Conservation (phyloP, 2,113 vertebrate species). For the Pseudorasbora parva region DNA sequence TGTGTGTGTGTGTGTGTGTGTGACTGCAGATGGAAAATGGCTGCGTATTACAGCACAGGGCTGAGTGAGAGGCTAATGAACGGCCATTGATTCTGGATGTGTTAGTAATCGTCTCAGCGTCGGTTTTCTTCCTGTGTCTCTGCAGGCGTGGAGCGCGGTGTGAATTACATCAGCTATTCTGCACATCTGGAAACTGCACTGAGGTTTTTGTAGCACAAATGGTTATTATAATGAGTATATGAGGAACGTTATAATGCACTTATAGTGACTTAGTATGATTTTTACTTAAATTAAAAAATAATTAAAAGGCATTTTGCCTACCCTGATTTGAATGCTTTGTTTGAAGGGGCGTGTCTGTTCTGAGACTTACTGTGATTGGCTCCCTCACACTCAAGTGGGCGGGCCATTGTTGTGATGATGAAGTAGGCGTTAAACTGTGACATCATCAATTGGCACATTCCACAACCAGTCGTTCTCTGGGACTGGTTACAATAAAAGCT, state of each 20-base stretch:
- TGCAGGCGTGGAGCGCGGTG: not conserved
- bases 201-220: not conserved
- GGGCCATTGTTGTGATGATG: too few relatives aligned
- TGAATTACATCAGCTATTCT: not conserved
- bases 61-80: constrained; percentile 18
- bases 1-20: constrained; percentile 6
- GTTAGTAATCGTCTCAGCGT: not conserved
- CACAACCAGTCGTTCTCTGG: too few relatives aligned
- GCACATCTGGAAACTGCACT: not conserved
- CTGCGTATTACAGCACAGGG: constrained; percentile 11
- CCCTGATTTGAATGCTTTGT: too few relatives aligned
- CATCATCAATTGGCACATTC: too few relatives aligned
- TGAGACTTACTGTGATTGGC: too few relatives aligned
- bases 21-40: constrained; percentile 50
- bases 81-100: constrained; percentile 50
- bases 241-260: not conserved
- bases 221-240: not conserved
- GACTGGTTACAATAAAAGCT: too few relatives aligned
- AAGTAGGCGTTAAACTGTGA: too few relatives aligned
- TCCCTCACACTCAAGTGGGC: too few relatives aligned
- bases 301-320: too few relatives aligned
- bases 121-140: not conserved
- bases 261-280: too few relatives aligned
- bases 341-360: too few relatives aligned
- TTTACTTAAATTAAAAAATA: too few relatives aligned